These are phyloP conservation scores for Ectobius pallidus DNA, from an alignment of 2,888 invertebrate genomes.

Conservation along the genomic window DNA sequence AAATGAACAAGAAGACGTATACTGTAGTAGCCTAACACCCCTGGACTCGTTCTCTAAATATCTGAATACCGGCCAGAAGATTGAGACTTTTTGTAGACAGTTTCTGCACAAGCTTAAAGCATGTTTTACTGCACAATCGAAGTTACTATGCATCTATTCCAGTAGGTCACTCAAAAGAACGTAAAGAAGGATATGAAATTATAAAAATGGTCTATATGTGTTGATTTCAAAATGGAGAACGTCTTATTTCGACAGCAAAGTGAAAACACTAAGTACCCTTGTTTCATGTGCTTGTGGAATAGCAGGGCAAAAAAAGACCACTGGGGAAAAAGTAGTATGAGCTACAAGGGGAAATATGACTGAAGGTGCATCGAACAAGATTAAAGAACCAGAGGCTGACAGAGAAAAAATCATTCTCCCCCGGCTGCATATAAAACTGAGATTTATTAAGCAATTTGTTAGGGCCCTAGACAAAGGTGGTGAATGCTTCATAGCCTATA, in stretches of 20 bases:
- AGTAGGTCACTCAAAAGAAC: slow-evolving; percentile 29
- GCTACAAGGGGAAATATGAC: slow-evolving; percentile 35
- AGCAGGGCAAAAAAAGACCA: slow-evolving; percentile 43
- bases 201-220: slow-evolving; percentile 43
- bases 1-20: too few relatives aligned
- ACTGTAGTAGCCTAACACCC: slow-evolving; percentile 5
- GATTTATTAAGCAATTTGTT: slow-evolving; percentile 20
- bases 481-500: background rate
- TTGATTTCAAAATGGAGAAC: slow-evolving; percentile 40
- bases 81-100: background rate
- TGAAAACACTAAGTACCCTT: slow-evolving; percentile 46
- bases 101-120: background rate
- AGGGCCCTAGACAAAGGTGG: background rate
- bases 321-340: slow-evolving; percentile 41
- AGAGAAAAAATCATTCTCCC: background rate
- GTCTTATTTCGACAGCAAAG: slow-evolving; percentile 46
- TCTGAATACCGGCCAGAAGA: slow-evolving; percentile 2
- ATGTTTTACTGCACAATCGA: background rate
- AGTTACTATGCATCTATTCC: background rate
- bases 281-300: slow-evolving; percentile 47
- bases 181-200: slow-evolving; percentile 42
- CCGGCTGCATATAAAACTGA: slow-evolving; percentile 21
- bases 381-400: background rate
- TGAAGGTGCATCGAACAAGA: background rate
- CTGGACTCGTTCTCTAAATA: background rate